A percentile compares a stretch with the other conserved stretches of the same genome.
phyloP scores from a whole-genome alignment of 2,113 vertebrate genomes.

The Lontra canadensis region DNA sequence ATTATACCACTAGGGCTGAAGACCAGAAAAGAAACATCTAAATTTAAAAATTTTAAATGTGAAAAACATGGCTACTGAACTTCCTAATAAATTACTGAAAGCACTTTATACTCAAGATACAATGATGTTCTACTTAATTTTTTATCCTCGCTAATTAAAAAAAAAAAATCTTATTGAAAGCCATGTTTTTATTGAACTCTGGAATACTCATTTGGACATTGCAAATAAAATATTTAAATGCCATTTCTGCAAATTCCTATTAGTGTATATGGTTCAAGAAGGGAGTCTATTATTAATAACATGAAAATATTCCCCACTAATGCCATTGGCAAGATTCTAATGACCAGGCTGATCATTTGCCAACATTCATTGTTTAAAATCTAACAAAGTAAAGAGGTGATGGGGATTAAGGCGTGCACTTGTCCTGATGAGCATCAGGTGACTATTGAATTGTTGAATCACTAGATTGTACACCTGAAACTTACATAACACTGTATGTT shows the following conservation, averaged over 20 bases:
- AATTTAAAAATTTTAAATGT: constrained; percentile 29
- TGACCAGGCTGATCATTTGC: constrained; percentile 72
- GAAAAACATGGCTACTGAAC: constrained; percentile 79
- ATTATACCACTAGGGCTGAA: constrained; percentile 77
- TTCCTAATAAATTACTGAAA: constrained; percentile 80
- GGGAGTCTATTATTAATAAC: constrained; percentile 72
- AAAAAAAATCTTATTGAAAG: constrained; percentile 76
- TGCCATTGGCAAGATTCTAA: constrained; percentile 78
- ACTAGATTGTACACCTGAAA: not conserved
- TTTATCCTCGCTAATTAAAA: constrained; percentile 75
- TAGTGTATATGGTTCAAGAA: constrained; percentile 63
- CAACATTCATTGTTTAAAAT: constrained; percentile 72
- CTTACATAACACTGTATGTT: not conserved
- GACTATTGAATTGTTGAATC: not conserved
- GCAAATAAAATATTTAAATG: constrained; percentile 63
- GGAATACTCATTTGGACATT: constrained; percentile 81
- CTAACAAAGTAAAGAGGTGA: not conserved
- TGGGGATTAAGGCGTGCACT: not conserved
- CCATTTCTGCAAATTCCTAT: constrained; percentile 75
- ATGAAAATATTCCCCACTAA: constrained; percentile 74
- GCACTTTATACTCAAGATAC: constrained; percentile 74
- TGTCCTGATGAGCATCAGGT: not conserved
- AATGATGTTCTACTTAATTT: constrained; percentile 79
- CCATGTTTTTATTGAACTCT: constrained; percentile 78
- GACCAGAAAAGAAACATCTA: constrained; percentile 60